Evolutionary conservation across 2,888 invertebrate genomes (phyloP).

Genomic region (Chrysina gloriosa): DNA sequence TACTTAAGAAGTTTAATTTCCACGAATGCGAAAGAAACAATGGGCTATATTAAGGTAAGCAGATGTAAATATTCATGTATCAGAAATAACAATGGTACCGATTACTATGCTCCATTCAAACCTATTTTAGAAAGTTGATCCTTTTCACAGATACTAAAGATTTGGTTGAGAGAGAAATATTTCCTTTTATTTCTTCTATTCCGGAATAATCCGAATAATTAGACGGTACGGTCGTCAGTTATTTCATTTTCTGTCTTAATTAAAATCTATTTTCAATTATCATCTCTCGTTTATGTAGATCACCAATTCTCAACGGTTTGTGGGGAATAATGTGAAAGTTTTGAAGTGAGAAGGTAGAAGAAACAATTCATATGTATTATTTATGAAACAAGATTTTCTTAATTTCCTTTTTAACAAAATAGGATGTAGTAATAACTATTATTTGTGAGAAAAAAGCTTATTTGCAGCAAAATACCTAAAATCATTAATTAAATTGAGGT

Average conservation of each 20-base stretch:
- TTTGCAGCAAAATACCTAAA: too few relatives aligned
- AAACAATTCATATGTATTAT: too few relatives aligned
- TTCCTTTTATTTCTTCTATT: constrained; percentile 42
- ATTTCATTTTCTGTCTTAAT: constrained; percentile 25
- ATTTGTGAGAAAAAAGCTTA: too few relatives aligned
- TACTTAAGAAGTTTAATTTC: constrained; percentile 52
- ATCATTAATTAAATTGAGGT: too few relatives aligned
- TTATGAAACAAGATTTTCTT: too few relatives aligned
- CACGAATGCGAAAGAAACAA: constrained; percentile 55
- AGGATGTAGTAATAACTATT: too few relatives aligned
- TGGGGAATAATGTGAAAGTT: not conserved
- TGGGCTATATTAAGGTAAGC: constrained; percentile 55
- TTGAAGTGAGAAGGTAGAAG: not conserved
- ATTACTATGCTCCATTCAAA: constrained; percentile 54
- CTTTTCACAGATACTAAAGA: constrained; percentile 48
- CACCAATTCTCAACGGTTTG: not conserved
- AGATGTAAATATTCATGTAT: constrained; percentile 58
- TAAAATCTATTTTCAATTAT: constrained; percentile 24
- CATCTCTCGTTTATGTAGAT: constrained; percentile 11
- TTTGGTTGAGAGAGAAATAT: constrained; percentile 48
- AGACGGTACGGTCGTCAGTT: constrained; percentile 34
- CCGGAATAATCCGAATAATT: constrained; percentile 40
- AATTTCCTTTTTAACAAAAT: too few relatives aligned
- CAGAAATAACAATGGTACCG: constrained; percentile 53
- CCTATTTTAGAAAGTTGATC: constrained; percentile 54